Percentiles rank a stretch among this genome's conserved stretches.
These are phyloP conservation scores for Kuschelorhynchus macadamiae DNA, from an alignment of 2,888 invertebrate species.

Conservation along the genomic window DNA sequence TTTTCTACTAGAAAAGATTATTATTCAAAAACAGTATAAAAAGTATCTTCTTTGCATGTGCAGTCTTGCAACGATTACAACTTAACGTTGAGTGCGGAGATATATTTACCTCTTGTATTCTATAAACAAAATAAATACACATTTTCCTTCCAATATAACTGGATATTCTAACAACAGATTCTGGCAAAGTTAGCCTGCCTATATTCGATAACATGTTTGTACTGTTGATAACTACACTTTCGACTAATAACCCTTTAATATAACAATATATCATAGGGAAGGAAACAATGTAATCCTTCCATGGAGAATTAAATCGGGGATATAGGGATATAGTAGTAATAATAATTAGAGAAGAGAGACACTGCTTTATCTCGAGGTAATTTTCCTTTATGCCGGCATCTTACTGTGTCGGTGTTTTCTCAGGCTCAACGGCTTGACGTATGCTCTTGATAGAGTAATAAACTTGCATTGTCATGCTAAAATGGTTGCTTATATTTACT, in stretches of 20 bases:
- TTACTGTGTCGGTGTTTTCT: slow-evolving; percentile 58
- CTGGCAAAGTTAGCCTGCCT: too few relatives aligned
- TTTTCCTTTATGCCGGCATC: slow-evolving; percentile 56
- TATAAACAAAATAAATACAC: too few relatives aligned
- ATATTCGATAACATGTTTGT: too few relatives aligned
- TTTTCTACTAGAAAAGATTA: too few relatives aligned
- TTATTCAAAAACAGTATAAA: too few relatives aligned
- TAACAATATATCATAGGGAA: slow-evolving; percentile 26
- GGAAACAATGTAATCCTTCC: slow-evolving; percentile 29
- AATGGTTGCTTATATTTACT: slow-evolving; percentile 28
- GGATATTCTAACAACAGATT: too few relatives aligned
- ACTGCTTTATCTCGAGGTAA: slow-evolving; percentile 44
- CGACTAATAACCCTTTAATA: slow-evolving; percentile 2
- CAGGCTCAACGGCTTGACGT: slow-evolving; percentile 58
- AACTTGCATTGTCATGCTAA: slow-evolving; percentile 45
- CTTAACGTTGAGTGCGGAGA: too few relatives aligned
- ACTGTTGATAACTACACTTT: too few relatives aligned
- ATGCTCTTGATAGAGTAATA: slow-evolving; percentile 52
- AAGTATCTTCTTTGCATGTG: too few relatives aligned
- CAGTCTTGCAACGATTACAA: too few relatives aligned
- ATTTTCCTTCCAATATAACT: too few relatives aligned
- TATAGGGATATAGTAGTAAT: slow-evolving; percentile 28
- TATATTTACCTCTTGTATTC: too few relatives aligned
- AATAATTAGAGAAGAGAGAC: slow-evolving; percentile 46
- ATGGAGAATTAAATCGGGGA: slow-evolving; percentile 33